Evolutionary conservation across 2,113 vertebrate genomes (phyloP), one percentile per base, ranked within the genome.

Genomic region (Syngnathus typhle): DNA sequence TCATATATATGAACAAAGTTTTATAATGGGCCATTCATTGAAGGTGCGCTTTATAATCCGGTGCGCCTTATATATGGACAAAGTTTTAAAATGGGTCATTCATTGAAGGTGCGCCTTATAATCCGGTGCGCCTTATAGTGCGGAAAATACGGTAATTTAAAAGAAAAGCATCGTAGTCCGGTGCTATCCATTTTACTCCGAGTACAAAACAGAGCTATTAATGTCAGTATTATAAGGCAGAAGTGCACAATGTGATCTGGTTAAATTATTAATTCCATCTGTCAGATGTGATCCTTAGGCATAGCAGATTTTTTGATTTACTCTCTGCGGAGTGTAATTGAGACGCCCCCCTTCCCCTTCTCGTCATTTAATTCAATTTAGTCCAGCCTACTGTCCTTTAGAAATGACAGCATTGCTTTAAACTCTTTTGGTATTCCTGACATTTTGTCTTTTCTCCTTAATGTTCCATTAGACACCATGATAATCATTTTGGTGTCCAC

Each of bases 251-350:
- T 32, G 7, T 65, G 65, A 56, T 36, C 58, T 11, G 23, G 63
- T 65, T 65, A 68, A 70, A 81, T 7, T 62, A 41, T 81, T 62
- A 44, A 74, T 76, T 76, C 65, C 41, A 67, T 60, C 54, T 70
- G 49, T 70, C 63, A 73, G 71, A 81, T 52, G 68, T 64, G 43
- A 67, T 77, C 59, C 72, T 81, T 70, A 72, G 51, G 11, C 1
- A 47, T n/a, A 63, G 47, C 65, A 72, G 56, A 78, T 67, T 60
- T 74, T 32, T 76, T 83, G 66, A 84, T 80, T 84, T 71, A 47
- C 63, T 38, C 9, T 73, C 65, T 71, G 41, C 69, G n/a, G 36
- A 64, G 36, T 19, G 1, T 36, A 69, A 47, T 55, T 54, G 79
- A 67, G 65, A 65, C 65, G 19, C 65, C 39, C 64, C 62, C 67